Evolutionary conservation across 2,113 vertebrate genomes (phyloP).

Genomic region (Theristicus caerulescens): DNA sequence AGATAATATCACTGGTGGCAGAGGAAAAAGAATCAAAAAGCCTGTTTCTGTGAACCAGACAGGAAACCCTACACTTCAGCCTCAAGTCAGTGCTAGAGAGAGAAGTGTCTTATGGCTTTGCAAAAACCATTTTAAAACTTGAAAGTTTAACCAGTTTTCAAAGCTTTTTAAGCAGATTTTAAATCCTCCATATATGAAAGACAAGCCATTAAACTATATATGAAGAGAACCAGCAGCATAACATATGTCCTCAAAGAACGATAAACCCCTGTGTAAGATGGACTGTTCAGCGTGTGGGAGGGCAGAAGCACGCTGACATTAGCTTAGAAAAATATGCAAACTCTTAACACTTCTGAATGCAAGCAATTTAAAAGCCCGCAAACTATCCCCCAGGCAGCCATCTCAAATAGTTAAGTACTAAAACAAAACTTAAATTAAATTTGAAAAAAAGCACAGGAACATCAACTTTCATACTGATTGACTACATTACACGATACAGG

Average conservation of each 20-base stretch:
- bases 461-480: not conserved
- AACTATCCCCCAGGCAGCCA: slow-evolving; percentile 23
- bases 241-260: not conserved
- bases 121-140: not conserved
- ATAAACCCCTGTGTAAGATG: not conserved
- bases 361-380: slow-evolving; percentile 13
- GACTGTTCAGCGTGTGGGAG: slow-evolving; percentile 9
- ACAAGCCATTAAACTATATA: not conserved
- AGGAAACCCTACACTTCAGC: slow-evolving; percentile 27
- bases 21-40: not conserved
- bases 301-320: slow-evolving; percentile 2
- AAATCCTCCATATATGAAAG: not conserved
- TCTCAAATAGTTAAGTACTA: not conserved
- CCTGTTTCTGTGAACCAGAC: slow-evolving; percentile 4
- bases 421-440: not conserved
- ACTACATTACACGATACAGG: not conserved
- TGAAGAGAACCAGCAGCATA: not conserved
- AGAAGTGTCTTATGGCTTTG: not conserved
- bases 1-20: not conserved
- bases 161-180: not conserved
- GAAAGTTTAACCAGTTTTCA: not conserved
- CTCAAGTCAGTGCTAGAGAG: not conserved
- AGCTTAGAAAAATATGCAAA: slow-evolving; percentile 50
- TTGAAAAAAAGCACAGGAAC: not conserved
- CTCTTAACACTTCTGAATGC: slow-evolving; percentile 19